Base-by-base conservation (phyloP, 2,888 invertebrate genomes). In the Carterocephalus palaemon region DNA sequence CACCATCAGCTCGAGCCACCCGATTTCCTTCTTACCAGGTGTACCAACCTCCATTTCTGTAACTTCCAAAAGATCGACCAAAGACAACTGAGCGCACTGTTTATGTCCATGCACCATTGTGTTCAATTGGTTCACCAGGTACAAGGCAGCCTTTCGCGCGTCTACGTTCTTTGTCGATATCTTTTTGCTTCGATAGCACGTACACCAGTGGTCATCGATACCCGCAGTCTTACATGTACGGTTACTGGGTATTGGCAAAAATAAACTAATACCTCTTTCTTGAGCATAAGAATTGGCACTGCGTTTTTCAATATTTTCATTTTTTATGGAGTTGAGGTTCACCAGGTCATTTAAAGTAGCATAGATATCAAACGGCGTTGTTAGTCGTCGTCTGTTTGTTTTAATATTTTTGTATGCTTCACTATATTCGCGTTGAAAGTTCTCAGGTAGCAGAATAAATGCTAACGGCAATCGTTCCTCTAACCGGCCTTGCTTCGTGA, bases 381-480 rank as follows among this genome's bases (percentile, higher is more conserved):
- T 93, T n/a, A 97, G 86, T 39, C 92, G 90, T 50, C 81, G 85
- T 1, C 89, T 77, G 69, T 96, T 96, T 20, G 64, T 68, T 48
- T 81, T 80, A 31, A 97, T 72, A 74, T 93, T 94, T 1, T 78
- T 64, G 52, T 90, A 87, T 0, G 93, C 91, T 3, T 77, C 50
- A 1, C 89, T 88, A 69, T 92, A 93, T 40, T 84, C 85, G 7
- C 86, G 66, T 51, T 78, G 84, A 75, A 96, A 94, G 88, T 92
- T 92, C 7, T 86, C 70, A 0, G 97, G 97, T 47, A 95, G 71
- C 2, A 91, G 71, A 1, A 95, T 74, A 57, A 92, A 92, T 19
- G 95, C 84, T 52, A 96, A 91, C 0, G 98, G 97, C 43, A 96
- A 87, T 31, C 96, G 90, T 68, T 96, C 97, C 74, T 98, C 97